Base-by-base conservation (phyloP, 2,113 vertebrate species). In the Nymphicus hollandicus region DNA sequence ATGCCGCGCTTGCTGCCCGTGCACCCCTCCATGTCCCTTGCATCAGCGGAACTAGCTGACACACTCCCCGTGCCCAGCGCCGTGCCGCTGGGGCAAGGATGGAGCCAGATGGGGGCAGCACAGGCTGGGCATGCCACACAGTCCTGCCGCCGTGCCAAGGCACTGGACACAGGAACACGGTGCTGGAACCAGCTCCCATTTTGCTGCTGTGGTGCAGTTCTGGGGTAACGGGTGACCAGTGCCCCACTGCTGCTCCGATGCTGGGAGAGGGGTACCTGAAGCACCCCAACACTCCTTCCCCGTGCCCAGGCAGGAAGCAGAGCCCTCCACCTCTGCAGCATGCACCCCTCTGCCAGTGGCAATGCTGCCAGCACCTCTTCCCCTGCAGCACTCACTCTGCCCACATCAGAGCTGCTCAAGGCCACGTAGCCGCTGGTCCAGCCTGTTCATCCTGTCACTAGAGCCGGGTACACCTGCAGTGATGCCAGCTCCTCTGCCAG, bases 131-230 rank as follows among this genome's bases (percentile, higher is more conserved):
- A 53, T 6, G 4, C 47, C 17, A 47, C 0, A 2, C 66, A 8
- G 22, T 25, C 8, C 89, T 3, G 41, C 49, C n/a, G 71, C 14
- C 4, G 0, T 33, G 55, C 73, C 73, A 63, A 44, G 69, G 73
- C 47, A 28, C 52, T 0, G 2, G 4, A 2, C 0, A 0, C 60
- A 39, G 24, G 46, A 64, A 31, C 47, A 65, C 0, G 0, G 14
- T 0, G 5, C 61, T 33, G 53, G 60, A 25, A 66, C 16, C 0
- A 0, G 61, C 55, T 65, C 65, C 50, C 4, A 1, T 15, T 72
- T n/a, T 25, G n/a, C 55, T 53, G 49, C 41, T 88, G 37, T 8
- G 19, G 17, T 9, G n/a, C 18, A 27, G 2, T 14, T 56, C 18
- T 58, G 41, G 60, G 25, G 61, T 79, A 90, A 35, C 4, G 39